Conservation (phyloP, 2,797 vertebrate genomes). For the Lepus oiostolus region DNA sequence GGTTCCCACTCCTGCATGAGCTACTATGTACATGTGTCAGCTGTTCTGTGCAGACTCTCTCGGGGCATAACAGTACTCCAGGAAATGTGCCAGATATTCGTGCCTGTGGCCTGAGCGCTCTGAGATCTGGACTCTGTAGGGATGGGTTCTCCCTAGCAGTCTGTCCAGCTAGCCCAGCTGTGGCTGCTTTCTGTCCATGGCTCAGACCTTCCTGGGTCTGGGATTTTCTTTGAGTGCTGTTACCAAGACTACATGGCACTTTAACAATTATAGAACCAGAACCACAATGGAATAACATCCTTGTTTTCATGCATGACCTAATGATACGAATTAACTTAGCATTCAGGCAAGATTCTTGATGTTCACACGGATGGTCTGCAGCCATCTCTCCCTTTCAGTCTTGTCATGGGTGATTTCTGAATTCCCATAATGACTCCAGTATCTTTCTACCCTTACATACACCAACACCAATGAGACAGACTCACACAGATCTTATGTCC, state of each 20-base stretch:
- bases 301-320: not conserved
- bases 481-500: not conserved
- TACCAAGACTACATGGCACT: not conserved
- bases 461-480: not conserved
- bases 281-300: not conserved
- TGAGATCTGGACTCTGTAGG: not conserved
- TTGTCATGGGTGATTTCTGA: not conserved
- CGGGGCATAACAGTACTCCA: not conserved
- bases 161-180: not conserved
- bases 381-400: not conserved
- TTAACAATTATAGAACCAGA: not conserved
- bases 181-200: not conserved
- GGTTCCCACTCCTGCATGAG: fast-evolving
- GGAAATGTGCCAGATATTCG: fast-evolving
- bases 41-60: not conserved
- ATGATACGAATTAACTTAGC: not conserved
- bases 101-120: not conserved
- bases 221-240: not conserved
- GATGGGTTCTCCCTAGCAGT: no score
- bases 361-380: not conserved
- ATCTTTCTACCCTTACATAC: not conserved
- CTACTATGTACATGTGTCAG: not conserved
- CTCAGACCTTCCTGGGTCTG: not conserved
- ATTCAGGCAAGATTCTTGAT: not conserved
- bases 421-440: not conserved